Base-by-base conservation (phyloP, 2,113 vertebrate species). In the Tympanuchus pallidicinctus region DNA sequence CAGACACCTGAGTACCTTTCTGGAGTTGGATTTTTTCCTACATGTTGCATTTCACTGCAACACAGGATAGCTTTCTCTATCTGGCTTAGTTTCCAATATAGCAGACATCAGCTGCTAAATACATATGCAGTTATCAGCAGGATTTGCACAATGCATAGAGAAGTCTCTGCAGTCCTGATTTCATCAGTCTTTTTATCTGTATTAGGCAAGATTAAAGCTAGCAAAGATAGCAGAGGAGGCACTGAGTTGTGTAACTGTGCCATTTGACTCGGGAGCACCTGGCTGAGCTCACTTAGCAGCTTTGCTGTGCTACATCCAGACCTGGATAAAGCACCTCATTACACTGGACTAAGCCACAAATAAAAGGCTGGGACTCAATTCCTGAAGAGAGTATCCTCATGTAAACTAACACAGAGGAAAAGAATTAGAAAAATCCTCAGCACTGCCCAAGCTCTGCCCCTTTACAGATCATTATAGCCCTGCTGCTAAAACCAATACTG, bases 191-290 rank as follows among this genome's bases (percentile, higher is more conserved):
- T 91, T 93, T 89, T 87, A 88, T 72, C 90, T 1, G 6, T 61
- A 89, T 89, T 87, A 85, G 64, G 71, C 59, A 73, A 79, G 71
- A 95, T 91, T 92, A 94, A 73, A 73, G 56, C n/a, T 61, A 89
- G 48, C 59, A 70, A 48, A 11, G 12, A 65, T 1, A 52, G 69
- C 82, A 82, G 60, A 83, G 69, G 60, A 93, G 50, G 28, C n/a
- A 27, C 25, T 60, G 82, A 86, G 63, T 20, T 60, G 93, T n/a
- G 34, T 22, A 71, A 83, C 50, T 47, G 52, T 38, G 19, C 13
- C 1, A 2, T 57, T 92, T 72, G 84, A 28, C 38, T 43, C 4
- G 0, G 27, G 36, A 88, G 50, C 8, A 4, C 59, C 80, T 64
- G 74, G 72, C 71, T 11, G 27, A 0, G 0, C 75, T 76, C 48